A percentile compares a stretch with the other conserved stretches of the same genome.
phyloP scores from a whole-genome alignment of 2,797 vertebrate genomes.

The Luscinia megarhynchos region DNA sequence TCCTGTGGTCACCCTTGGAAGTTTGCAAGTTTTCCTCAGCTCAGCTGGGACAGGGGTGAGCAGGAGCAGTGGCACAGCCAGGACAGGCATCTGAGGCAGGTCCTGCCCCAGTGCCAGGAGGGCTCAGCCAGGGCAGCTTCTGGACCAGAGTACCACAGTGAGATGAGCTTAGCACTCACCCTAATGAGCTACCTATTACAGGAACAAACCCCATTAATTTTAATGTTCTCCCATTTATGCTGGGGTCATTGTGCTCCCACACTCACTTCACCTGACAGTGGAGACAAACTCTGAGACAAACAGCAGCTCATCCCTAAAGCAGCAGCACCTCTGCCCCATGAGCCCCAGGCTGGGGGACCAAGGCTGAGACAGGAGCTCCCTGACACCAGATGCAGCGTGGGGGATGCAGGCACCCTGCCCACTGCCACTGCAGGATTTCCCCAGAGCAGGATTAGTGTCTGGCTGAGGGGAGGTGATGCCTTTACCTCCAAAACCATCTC shows the following conservation, averaged over 20 bases:
- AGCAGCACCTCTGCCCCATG: not conserved
- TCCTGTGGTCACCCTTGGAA: not conserved
- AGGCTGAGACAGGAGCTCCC: not conserved
- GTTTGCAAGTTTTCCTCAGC: not conserved
- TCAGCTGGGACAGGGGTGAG: not conserved
- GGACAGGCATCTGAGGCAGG: accelerated
- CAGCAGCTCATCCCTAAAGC: conserved; percentile 16
- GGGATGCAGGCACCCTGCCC: not conserved
- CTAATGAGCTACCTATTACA: conserved; percentile 60
- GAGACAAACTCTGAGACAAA: conserved; percentile 15
- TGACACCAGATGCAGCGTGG: accelerated
- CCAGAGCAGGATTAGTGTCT: not conserved
- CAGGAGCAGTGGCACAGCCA: not conserved
- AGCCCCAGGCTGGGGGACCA: not conserved
- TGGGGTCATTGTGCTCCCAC: conserved; percentile 10
- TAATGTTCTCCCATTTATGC: conserved; percentile 37
- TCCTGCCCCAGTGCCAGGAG: not conserved
- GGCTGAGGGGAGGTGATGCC: not conserved
- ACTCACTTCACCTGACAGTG: conserved; percentile 59
- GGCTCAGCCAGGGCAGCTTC: not conserved
- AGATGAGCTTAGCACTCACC: not conserved
- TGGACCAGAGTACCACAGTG: accelerated
- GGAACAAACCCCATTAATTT: conserved; percentile 50
- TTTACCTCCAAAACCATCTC: not conserved
- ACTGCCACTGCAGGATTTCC: not conserved